Conservation (phyloP, 2,113 vertebrate species). For the Indicator maculatus region DNA sequence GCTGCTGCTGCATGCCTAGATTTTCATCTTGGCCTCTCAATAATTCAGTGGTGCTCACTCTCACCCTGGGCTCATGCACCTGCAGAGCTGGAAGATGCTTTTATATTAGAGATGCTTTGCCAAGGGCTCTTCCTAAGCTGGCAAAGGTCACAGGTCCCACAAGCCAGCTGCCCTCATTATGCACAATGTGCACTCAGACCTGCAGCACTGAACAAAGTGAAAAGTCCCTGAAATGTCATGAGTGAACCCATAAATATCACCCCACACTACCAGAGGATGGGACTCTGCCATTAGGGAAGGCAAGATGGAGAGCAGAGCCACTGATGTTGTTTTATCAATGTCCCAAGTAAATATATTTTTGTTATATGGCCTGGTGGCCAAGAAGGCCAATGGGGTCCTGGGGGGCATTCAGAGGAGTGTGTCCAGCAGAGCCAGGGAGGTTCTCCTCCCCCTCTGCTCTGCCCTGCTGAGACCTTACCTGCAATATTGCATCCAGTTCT, state of each 20-base stretch:
- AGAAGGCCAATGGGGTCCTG: no score
- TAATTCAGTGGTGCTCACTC: not conserved
- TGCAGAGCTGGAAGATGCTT: not conserved
- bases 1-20: not conserved
- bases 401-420: no score
- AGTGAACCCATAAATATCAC: not conserved
- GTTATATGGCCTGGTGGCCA: no score
- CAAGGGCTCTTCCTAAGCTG: not conserved
- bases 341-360: no score
- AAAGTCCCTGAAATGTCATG: not conserved
- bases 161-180: not conserved
- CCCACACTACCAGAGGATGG: not conserved
- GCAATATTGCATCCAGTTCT: no score
- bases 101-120: not conserved
- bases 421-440: no score
- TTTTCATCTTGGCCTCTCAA: not conserved
- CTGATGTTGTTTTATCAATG: no score
- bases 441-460: no score
- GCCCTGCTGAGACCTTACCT: no score
- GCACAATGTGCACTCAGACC: not conserved
- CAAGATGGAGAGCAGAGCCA: no score
- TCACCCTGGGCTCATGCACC: not conserved
- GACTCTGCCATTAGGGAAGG: not conserved
- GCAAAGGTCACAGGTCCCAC: not conserved
- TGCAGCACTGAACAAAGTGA: not conserved